Evolutionary conservation across 2,113 vertebrate genomes (phyloP), one percentile per base, ranked within the genome.

Genomic region (Eulemur macaco): DNA sequence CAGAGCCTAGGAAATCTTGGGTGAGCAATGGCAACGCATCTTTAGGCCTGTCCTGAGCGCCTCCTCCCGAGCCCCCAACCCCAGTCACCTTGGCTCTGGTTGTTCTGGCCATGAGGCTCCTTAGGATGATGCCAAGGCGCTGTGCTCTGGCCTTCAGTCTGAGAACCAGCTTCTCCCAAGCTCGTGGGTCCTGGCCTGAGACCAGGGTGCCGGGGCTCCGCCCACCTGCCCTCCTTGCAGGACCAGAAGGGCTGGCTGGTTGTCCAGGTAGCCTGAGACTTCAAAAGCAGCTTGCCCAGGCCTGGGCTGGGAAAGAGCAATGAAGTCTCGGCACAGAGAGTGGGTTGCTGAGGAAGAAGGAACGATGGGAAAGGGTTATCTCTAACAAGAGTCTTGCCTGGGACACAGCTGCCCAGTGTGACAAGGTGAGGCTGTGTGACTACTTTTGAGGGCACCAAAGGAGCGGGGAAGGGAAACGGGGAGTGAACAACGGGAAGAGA

Each of bases 101-200:
- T 71, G 52, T 66, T 89, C 18, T 47, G 63, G 39, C 80, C 88
- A 74, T 4, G 29, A 52, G 54, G 13, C 17, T 52, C 58, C 68
- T 76, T 20, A 74, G 81, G 58, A 54, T 39, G 60, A 86, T 50
- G 45, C 82, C 37, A 60, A 89, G 58, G 52, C 71, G 8, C 69
- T 50, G 54, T 10, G 58, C 52, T 92, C 73, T 69, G 89, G 58
- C 85, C 77, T 94, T 88, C 37, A 74, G n/a, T 84, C 54, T 88
- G 78, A 88, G 64, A 74, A 81, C 58, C 23, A 89, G 84, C 68
- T 86, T 92, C 50, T 82, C 58, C 80, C 58, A 82, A 86, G 66
- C 14, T 14, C 63, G 14, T 34, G 34, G 54, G 63, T 58, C 73
- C 58, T 80, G 7, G 60, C 58, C 71, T 15, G 54, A 58, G 29